Percentiles rank a stretch among this genome's conserved stretches.
Evolutionary conservation across 2,113 vertebrate genomes (phyloP).

Genomic region (human): DNA sequence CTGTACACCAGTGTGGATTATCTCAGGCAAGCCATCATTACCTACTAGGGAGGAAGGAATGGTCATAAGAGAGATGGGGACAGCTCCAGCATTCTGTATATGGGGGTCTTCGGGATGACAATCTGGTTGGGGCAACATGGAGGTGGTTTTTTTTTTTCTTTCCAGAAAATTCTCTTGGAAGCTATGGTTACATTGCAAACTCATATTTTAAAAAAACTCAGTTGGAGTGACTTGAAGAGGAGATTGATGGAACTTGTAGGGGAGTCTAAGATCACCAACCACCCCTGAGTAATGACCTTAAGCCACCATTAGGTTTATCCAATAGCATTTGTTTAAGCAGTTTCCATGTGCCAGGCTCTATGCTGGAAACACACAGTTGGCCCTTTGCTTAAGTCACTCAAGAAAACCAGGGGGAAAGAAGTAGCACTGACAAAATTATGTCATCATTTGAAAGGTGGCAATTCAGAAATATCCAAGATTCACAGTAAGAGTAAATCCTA

Average conservation of each 20-base stretch:
- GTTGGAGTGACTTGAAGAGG: neutral
- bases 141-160: neutral
- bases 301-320: neutral
- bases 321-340: neutral
- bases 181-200: neutral
- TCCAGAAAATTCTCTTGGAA: neutral
- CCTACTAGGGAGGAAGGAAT: neutral
- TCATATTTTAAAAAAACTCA: neutral
- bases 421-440: neutral
- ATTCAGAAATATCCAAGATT: neutral
- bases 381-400: neutral
- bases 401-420: neutral
- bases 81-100: neutral
- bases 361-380: neutral
- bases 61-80: neutral
- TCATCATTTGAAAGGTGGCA: neutral
- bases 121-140: neutral
- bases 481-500: neutral
- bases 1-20: neutral
- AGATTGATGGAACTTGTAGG: neutral
- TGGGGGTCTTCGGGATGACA: neutral
- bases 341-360: neutral
- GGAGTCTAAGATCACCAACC: neutral
- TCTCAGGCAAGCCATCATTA: neutral
- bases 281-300: neutral